Base-by-base conservation (phyloP, 2,888 invertebrate genomes). In the Sminthurinus aureus region DNA sequence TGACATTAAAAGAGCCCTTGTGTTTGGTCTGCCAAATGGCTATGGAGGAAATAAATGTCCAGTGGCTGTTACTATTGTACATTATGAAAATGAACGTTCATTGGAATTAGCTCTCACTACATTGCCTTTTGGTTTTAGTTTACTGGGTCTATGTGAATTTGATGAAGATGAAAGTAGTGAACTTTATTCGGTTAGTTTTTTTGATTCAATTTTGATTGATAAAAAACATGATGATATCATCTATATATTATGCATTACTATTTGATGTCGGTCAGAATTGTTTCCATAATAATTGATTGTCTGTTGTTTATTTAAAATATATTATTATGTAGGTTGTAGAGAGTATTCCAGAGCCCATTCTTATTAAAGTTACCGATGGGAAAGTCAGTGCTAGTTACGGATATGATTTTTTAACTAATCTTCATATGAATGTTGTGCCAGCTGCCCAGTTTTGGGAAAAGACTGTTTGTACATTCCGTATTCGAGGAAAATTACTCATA, bases 71-170 rank as follows among this genome's bases (percentile, higher is more conserved):
- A 85, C 88, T 2, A 20, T 87, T 11, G 74, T 88, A 24, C 78
- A 84, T 11, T 88, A 84, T 52, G 82, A 77, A 11, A 85, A 85
- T 22, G 85, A 86, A 13, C 86, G 86, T 1, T 85, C 86, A 0
- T 66, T 87, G 9, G 86, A 84, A 24, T 38, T 85, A 20, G 87
- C 87, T 0, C 64, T 71, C 13, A 71, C 85, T 8, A 71, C 84
- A n/a, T 64, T 88, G 0, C 88, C 88, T 0, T 86, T 82, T 83
- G 88, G 88, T 6, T n/a, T 88, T 50, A 79, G 79, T 8, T 79
- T 88, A 18, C 85, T 88, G 64, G 88, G 88, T 4, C 81, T 87
- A 18, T 87, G 86, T 9, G 88, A 88, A 66, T 88, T 87, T 83
- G 86, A 86, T n/a, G 66, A 78, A 50, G 88, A 88, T 71, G 83